Percentiles rank a stretch among this genome's conserved stretches.
Conservation (phyloP, 2,888 invertebrate genomes). For the Synergus gifuensis region DNA sequence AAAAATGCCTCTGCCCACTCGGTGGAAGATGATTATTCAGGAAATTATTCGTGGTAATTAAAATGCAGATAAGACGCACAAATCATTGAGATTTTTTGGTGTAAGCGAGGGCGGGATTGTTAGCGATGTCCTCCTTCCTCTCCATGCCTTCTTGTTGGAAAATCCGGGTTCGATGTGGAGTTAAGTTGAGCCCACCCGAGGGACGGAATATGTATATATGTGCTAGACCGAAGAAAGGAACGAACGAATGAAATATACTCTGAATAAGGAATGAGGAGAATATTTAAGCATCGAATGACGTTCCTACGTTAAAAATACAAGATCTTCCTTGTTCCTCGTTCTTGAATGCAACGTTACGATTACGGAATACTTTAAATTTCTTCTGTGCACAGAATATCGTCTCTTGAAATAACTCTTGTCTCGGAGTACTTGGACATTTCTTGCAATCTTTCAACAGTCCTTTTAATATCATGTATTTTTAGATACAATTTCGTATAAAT, state of each 20-base stretch:
- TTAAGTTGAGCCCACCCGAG: conserved; percentile 60
- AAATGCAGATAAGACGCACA: conserved; percentile 77
- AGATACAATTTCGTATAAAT: conserved; percentile 24
- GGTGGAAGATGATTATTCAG: conserved; percentile 69
- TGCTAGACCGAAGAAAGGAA: conserved; percentile 64
- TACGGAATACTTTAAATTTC: conserved; percentile 36
- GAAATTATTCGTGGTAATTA: conserved; percentile 76
- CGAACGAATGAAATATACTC: conserved; percentile 74
- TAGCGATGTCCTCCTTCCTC: conserved; percentile 54
- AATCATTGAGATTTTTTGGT: conserved; percentile 75
- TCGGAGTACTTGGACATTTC: not conserved
- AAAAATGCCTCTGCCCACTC: conserved; percentile 46
- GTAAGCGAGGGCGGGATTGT: conserved; percentile 55
- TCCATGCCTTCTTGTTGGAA: conserved; percentile 53
- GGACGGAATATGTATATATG: conserved; percentile 64
- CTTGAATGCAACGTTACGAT: conserved; percentile 37
- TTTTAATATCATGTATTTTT: conserved; percentile 30
- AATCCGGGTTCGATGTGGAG: conserved; percentile 54
- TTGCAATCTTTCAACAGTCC: conserved; percentile 18
- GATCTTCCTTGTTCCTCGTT: conserved; percentile 30
- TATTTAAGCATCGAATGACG: conserved; percentile 65
- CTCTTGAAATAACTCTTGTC: conserved; percentile 29
- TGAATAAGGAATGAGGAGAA: conserved; percentile 74
- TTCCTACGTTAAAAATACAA: conserved; percentile 42
- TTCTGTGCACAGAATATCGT: conserved; percentile 29